Base-by-base conservation (phyloP, 2,113 vertebrate species). In the Tachuris rubrigastra region DNA sequence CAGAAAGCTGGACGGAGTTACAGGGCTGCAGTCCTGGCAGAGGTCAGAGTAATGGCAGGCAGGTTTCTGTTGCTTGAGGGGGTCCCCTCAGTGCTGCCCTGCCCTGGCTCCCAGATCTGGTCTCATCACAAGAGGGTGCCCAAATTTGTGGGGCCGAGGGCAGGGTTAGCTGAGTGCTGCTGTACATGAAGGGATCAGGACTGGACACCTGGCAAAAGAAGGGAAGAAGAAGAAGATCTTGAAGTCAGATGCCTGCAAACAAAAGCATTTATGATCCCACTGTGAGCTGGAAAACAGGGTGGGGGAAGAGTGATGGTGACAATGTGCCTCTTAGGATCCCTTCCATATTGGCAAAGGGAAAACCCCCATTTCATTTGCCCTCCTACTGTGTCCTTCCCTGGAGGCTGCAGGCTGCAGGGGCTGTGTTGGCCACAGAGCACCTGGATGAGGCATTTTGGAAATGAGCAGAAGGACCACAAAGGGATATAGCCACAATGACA, bases 301-400 rank as follows among this genome's bases (percentile, higher is more conserved):
- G 35, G 14, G 9, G 4, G 2, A 72, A 44, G 23, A 50, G n/a
- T 4, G 52, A 11, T n/a, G 47, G 56, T 6, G 41, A 3, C 8
- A 55, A 18, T 23, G 22, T 20, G 18, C 8, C 37, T 33, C 71
- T 39, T 41, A 30, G 16, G 17, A 39, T 53, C 30, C 20, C 12
- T 78, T 30, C 72, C 27, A 3, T 5, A 10, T 0, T 7, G 31
- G 23, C 35, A 55, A n/a, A 59, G 33, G 18, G 33, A 46, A 75
- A 58, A 82, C 5, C 5, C 23, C 10, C 2, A 0, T 72, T 79
- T 68, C 0, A 0, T 31, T 63, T 41, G 14, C 27, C 11, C 3
- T 83, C 28, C 28, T 52, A 4, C 1, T 0, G 21, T 56, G 19
- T 71, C 50, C 46, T 67, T 58, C 37, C 23, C 31, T 1, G 1